These are phyloP conservation scores for Tenrec ecaudatus DNA, from an alignment of 2,113 vertebrate species.

Conservation along the genomic window DNA sequence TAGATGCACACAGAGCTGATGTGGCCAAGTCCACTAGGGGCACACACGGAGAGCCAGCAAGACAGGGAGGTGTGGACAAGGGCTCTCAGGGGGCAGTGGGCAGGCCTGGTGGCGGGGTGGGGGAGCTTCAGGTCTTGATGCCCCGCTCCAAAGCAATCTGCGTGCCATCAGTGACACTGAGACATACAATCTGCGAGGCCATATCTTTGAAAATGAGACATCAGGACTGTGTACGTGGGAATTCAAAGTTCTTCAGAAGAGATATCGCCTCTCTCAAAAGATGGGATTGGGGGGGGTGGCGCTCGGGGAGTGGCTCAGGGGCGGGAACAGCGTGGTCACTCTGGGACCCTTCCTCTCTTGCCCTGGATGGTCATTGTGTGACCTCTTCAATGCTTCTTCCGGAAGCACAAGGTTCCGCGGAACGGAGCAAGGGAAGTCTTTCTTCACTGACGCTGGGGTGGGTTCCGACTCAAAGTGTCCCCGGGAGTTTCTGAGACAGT, in stretches of 20 bases:
- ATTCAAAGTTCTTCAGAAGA: constrained; percentile 16
- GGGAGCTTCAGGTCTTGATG: background rate
- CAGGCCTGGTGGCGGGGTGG: background rate
- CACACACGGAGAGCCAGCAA: background rate
- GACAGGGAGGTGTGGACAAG: background rate
- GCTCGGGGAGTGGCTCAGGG: background rate
- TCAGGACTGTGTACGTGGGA: background rate
- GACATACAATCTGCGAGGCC: background rate
- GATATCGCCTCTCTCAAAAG: background rate
- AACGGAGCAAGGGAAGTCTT: background rate
- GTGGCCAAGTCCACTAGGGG: background rate
- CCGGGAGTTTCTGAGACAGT: too few species aligned
- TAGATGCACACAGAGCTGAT: background rate
- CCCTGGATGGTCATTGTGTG: background rate
- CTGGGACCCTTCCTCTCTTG: background rate
- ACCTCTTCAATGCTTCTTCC: background rate
- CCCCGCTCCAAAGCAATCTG: background rate
- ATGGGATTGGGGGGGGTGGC: background rate
- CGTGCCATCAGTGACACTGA: background rate
- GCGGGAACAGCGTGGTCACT: background rate
- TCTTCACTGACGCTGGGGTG: background rate
- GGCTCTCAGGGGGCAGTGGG: background rate
- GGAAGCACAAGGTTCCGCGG: background rate
- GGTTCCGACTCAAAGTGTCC: too few species aligned
- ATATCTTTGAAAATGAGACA: background rate